These are phyloP conservation scores for Petrocephalus schoutedeni DNA, from an alignment of 2,797 vertebrate genomes.

Conservation along the genomic window DNA sequence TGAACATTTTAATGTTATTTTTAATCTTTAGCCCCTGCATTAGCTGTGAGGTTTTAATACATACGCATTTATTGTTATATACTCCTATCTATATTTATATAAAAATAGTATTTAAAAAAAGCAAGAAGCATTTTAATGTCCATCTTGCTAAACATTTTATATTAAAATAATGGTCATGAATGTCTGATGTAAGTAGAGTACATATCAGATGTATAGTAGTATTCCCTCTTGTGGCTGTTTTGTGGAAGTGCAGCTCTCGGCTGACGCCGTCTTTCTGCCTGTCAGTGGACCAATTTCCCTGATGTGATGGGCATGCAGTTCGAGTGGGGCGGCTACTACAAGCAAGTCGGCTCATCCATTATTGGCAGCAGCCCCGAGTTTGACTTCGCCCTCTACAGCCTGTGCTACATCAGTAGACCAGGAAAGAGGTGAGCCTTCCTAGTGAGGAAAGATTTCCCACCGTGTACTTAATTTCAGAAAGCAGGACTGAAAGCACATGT, in stretches of 20 bases:
- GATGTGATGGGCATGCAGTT: conserved; percentile 89
- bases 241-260: not conserved
- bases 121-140: not conserved
- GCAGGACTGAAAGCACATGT: not conserved
- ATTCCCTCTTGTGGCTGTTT: not conserved
- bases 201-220: not conserved
- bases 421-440: conserved; percentile 69
- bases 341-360: conserved; percentile 81
- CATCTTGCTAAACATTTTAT: not conserved
- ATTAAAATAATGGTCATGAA: not conserved
- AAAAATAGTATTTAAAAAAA: not conserved
- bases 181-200: not conserved
- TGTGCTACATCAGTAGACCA: conserved; percentile 84
- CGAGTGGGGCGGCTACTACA: conserved; percentile 82
- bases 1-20: not conserved
- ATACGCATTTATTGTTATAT: not conserved
- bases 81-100: not conserved
- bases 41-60: not conserved
- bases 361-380: conserved; percentile 92
- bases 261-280: not conserved
- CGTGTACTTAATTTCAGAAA: not conserved
- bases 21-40: not conserved
- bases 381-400: conserved; percentile 80
- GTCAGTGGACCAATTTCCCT: conserved; percentile 78
- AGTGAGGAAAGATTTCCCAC: not conserved